Base-by-base conservation (phyloP, 2,113 vertebrate species). In the Leiothrix lutea region DNA sequence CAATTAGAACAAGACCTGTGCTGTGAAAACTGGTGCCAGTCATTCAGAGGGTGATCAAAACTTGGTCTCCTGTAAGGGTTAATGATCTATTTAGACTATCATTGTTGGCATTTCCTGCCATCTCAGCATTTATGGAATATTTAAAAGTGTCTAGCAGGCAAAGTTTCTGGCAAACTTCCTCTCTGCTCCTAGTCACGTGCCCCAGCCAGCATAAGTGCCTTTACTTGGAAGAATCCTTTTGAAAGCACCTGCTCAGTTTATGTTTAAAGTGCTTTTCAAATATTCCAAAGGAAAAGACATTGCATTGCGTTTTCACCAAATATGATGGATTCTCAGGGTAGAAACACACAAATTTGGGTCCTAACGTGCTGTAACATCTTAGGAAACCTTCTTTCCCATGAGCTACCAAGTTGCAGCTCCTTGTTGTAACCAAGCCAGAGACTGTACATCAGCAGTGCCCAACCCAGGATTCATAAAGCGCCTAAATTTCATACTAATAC, bases 91-190 rank as follows among this genome's bases (percentile, higher is more conserved):
- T 91, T 62, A 82, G 50, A 23, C 54, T 23, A 90, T 58, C 38
- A 82, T 13, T 25, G 4, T 18, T 93, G 91, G 62, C 58, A 64
- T 92, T 95, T 95, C 93, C 85, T 86, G 82, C 36, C n/a, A 65
- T 95, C 31, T 94, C 92, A 94, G 90, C 92, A 74, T 90, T 95
- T 93, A 90, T 92, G 92, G 88, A 95, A 95, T 96, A 82, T 92
- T 44, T 94, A 64, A 88, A 96, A 94, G 57, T 80, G 51, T 91
- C 67, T 90, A 96, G 50, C 62, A 80, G 74, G 90, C 78, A 90
- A 69, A 92, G 47, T 70, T 94, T 90, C 72, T 80, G 66, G 73
- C 74, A 92, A 86, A 93, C 79, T 96, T 96, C 85, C 92, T 93
- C 93, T 90, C 79, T 80, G 31, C n/a, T 88, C 72, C 73, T 57